Conservation (phyloP, 2,113 vertebrate species). For the Brachyhypopomus occidentalis region DNA sequence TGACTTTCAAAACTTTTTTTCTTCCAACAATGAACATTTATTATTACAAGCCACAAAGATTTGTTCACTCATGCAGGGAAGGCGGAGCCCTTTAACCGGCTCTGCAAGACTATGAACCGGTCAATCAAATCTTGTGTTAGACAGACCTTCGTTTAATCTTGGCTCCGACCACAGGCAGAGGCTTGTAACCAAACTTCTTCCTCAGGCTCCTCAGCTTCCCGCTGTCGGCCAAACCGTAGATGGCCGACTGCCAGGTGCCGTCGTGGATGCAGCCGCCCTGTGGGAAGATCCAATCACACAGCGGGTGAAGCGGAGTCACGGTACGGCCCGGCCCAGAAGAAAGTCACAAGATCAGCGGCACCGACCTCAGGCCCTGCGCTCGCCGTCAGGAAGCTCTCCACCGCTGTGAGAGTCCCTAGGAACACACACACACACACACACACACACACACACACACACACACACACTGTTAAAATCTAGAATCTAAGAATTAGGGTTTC, state of each 20-base stretch:
- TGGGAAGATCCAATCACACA: constrained; percentile 5
- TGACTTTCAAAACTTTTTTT: too few relatives aligned
- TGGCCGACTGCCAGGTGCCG: constrained; percentile 90
- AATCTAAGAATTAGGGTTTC: too few relatives aligned
- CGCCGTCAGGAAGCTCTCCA: constrained; percentile 89
- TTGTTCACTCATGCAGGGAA: too few relatives aligned
- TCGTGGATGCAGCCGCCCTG: constrained; percentile 86
- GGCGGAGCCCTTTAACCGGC: too few relatives aligned
- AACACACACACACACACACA: constrained; percentile 14
- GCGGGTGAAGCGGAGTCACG: background rate
- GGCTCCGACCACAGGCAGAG: constrained; percentile 79
- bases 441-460: background rate
- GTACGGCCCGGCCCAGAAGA: too few relatives aligned
- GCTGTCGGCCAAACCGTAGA: constrained; percentile 81
- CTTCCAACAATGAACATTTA: too few relatives aligned
- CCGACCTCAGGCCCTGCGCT: constrained; percentile 84
- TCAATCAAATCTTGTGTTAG: background rate
- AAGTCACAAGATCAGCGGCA: background rate
- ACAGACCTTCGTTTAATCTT: constrained; percentile 86
- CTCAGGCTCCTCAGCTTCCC: constrained; percentile 77
- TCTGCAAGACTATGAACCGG: too few relatives aligned
- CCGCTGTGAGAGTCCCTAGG: constrained; percentile 85
- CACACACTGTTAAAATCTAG: too few relatives aligned
- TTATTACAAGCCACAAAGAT: too few relatives aligned
- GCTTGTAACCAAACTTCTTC: constrained; percentile 79